Evolutionary conservation across 2,797 vertebrate species (phyloP), one percentile per base, ranked within the genome.

Genomic region (Lateolabrax maculatus): DNA sequence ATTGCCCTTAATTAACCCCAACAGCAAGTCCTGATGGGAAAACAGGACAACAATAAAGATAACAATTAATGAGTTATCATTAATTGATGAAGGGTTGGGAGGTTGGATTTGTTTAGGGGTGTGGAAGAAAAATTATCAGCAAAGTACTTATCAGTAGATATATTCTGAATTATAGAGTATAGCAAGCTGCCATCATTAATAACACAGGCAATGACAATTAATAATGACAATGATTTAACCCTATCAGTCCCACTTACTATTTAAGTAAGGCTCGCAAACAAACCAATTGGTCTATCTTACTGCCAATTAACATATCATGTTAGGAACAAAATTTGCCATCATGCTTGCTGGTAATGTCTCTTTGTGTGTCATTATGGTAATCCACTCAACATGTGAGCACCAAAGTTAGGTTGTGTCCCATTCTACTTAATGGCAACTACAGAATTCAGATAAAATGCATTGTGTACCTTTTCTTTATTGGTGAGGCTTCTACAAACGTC

Each of bases 1-100:
- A 78, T 53, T 61, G 62, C 23, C 72, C 58, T 70, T 75, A 77
- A 89, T 85, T 83, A 84, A 80, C 84, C 68, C 41, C 27, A 70
- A 29, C 29, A 60, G 43, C 31, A 18, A 71, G 36, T 61, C 31
- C 73, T 53, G 36, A 79, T 84, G 44, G 34, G 44, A 63, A 84
- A 83, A 76, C 61, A 72, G 21, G 41, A 66, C 16, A 8, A 71
- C 70, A 56, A 69, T 31, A 56, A 25, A 83, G 81, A 80, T 78
- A 83, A 37, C n/a, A n/a, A 61, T 70, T 66, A 72, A 68, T 64
- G 44, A 76, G 27, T 75, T 69, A 62, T 72, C 53, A 55, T 66
- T 70, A 67, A 51, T 62, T 52, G 25, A 64, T 71, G 34, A 55
- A 44, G 21, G 41, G 49, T 57, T 48, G 44, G 51, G 52, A 74